A percentile compares a stretch with the other conserved stretches of the same genome.
These are phyloP conservation scores for Muraenolepis orangiensis DNA, from an alignment of 2,797 vertebrate species.

Conservation along the genomic window DNA sequence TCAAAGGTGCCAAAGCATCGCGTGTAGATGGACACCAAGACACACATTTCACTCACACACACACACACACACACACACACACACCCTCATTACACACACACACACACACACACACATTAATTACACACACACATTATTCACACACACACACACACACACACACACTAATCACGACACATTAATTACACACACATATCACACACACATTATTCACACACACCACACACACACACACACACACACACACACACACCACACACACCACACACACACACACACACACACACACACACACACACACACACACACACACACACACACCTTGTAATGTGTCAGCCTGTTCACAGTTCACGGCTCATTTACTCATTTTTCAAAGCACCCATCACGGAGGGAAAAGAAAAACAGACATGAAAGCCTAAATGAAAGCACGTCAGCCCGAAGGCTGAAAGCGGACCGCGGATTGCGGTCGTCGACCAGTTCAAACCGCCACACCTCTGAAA, in stretches of 20 bases:
- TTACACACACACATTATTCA: too few relatives aligned
- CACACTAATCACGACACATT: neutral
- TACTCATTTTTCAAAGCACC: conserved; percentile 37
- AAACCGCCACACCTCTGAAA: conserved; percentile 29
- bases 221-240: neutral
- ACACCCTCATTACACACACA: neutral
- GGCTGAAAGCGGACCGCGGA: conserved; percentile 47
- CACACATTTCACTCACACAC: neutral
- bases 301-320: conserved; percentile 5
- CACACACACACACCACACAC: too few relatives aligned
- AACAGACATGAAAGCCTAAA: conserved; percentile 55
- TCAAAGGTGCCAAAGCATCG: neutral
- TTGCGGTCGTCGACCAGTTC: conserved; percentile 40
- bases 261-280: too few relatives aligned
- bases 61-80: conserved; percentile 1
- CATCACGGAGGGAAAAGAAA: too few relatives aligned
- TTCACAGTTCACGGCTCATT: neutral
- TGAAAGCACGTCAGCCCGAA: conserved; percentile 17
- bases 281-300: neutral
- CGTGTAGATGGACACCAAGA: neutral
- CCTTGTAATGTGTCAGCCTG: conserved; percentile 16
- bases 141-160: too few relatives aligned
- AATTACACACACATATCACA: neutral
- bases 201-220: too few relatives aligned
- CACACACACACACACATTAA: neutral